Evolutionary conservation across 2,888 invertebrate species (phyloP), one percentile per base, ranked within the genome.

Genomic region (Ophion slaviceki): DNA sequence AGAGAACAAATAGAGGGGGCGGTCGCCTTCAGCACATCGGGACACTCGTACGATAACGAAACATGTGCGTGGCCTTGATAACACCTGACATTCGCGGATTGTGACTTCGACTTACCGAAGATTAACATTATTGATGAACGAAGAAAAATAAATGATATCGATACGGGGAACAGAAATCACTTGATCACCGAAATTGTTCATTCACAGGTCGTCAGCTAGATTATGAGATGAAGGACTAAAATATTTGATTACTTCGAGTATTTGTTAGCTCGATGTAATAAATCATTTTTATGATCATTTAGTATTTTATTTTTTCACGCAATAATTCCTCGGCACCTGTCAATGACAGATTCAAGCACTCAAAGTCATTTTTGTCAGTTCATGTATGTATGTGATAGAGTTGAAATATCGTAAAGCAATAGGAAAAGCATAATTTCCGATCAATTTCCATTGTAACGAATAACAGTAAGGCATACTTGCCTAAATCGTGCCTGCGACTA

Each of bases 61-160:
- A 79, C 70, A 75, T 64, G 61, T 75, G 83, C 64, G 70, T 64
- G 70, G 79, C 79, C 74, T 80, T 84, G 70, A 45, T 62, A 32
- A 62, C 66, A 32, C 36, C 53, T 45, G 20, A 71, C 57, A 40
- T 47, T 53, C 2, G 62, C 47, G 17, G 28, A 75, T 74, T 62
- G 74, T 20, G 59, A 32, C n/a, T 53, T 53, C 14, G 32, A 67
- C 20, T 68, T 70, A 79, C 32, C 8, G 20, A 11, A 11, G 64
- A 77, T 66, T n/a, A 77, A 28, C 32, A 45, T 66, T 62, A 11
- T 71, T 70, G 11, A 47, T 32, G 20, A 8, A n/a, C n/a, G 59
- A 53, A 20, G 14, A 28, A 47, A 17, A 6, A 57, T 14, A 32
- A 61, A 20, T 53, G 3, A 24, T 7, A 61, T 57, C 8, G 20